Base-by-base conservation (phyloP, 1,140 invertebrate species). In the Temnothorax curvispinosus region DNA sequence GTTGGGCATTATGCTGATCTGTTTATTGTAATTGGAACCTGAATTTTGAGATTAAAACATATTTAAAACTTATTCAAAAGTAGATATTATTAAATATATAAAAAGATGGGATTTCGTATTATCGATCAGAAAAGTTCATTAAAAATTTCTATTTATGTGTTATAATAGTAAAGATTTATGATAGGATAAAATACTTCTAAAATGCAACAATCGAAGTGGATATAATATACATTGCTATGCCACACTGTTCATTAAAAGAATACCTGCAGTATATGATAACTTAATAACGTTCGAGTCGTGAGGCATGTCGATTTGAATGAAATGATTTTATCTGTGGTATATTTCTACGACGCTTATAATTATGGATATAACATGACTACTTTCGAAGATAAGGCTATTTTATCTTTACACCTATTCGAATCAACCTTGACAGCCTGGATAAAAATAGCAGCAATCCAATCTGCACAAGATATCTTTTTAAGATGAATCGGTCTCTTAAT, bases 351-450 rank as follows among this genome's bases (percentile, higher is more conserved):
- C 27, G 27, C 27, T 27, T 27, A 81, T 27, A 81, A 47, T 71
- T 56, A 0, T 41, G 21, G 38, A 32, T 81, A 7, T 44, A 78
- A 32, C 58, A 44, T 5, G 13, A 32, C 15, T 69, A 47, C n/a
- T 67, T 41, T 21, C 2, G 2, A 3, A 69, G 44, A 81, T 71
- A 81, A 71, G 64, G 18, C 2, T 54, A 9, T 41, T 56, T 81
- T 81, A 81, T 81, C 78, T 71, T 81, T 32, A 47, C 21, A 6
- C 38, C 7, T 81, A 58, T 8, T 81, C 69, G 21, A 71, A 44
- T 0, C 9, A 32, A 71, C 21, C 65, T 81, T 81, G 78, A 15
- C 38, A 38, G 7, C 56, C 11, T 71, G 50, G 5, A 32, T 44
- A 81, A 71, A 81, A 81, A 69, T 62, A 78, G 47, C 38, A 41